Base-by-base conservation (phyloP, 2,797 vertebrate species). In the Myotis planiceps region DNA sequence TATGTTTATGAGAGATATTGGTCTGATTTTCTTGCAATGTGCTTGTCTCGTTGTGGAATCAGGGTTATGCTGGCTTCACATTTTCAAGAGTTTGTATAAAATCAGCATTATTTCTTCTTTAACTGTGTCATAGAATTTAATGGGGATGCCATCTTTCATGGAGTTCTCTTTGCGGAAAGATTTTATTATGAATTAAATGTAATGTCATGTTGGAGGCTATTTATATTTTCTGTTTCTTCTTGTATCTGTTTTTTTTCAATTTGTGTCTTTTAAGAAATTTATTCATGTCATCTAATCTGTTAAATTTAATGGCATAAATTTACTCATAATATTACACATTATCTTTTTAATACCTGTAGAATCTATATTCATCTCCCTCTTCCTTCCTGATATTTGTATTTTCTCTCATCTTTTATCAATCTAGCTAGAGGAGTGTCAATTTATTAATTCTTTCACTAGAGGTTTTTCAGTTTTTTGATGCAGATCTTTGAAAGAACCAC, bases 401-500 rank as follows among this genome's bases (percentile, higher is more conserved):
- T 92, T 91, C 47, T 88, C 15, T 65, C 34, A 32, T 53, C 0
- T 58, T 91, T 65, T 71, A 89, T 53, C 9, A 53, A 2, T 47
- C 29, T 76, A 66, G 27, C 51, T 74, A 71, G 27, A 87, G 13
- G 2, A 68, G 18, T 51, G 32, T 32, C 27, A 39, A 34, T 75
- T 95, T 80, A 55, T 65, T 60, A 75, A 18, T 47, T 74, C 13
- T 47, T 81, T 53, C 37, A 84, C 18, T 65, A 63, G 42, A 88
- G 10, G 10, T 75, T 68, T 96, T 81, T 68, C 49, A 49, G 1
- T 87, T 95, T 90, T 21, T 83, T 94, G 76, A n/a, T 58, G 55
- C 55, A 58, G 55, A 34, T 63, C 27, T 71, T 71, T 83, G 47
- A 58, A 72, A 80, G 71, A 92, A 65, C 15, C 15, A 29, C 23